These are phyloP conservation scores for Holothuria scabra DNA, from an alignment of 53 echinoderm and acorn worm species.

Conservation along the genomic window DNA sequence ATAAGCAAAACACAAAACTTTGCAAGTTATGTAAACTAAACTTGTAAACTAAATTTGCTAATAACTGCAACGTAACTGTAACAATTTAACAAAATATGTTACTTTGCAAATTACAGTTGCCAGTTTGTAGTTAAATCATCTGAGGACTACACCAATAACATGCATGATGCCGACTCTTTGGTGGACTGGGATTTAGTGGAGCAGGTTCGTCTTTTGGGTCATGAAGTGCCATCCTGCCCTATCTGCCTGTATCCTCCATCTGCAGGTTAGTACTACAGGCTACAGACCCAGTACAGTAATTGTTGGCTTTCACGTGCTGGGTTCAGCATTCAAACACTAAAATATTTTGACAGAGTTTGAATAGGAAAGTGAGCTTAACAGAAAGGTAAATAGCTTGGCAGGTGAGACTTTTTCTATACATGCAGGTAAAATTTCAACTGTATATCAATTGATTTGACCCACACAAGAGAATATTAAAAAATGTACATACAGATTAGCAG, in stretches of 20 bases:
- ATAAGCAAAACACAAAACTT: background rate
- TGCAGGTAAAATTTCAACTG: too few relatives aligned
- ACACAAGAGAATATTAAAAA: too few relatives aligned
- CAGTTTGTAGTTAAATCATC: conserved; percentile 93
- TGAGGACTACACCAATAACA: conserved; percentile 76
- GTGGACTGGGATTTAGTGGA: conserved; percentile 98
- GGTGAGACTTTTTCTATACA: too few relatives aligned
- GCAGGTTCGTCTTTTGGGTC: conserved; percentile 88
- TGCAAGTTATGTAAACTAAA: background rate
- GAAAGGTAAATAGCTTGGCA: too few relatives aligned
- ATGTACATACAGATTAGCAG: too few relatives aligned
- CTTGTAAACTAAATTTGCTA: background rate
- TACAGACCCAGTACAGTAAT: too few relatives aligned
- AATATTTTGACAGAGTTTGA: too few relatives aligned
- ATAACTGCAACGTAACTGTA: background rate
- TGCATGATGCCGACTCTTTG: conserved; percentile 75
- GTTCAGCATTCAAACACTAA: too few relatives aligned
- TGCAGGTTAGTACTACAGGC: conserved; percentile 63
- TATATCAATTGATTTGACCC: too few relatives aligned
- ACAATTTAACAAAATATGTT: background rate
- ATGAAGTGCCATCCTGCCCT: conserved; percentile 92
- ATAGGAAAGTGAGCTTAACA: too few relatives aligned
- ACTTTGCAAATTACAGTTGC: conserved; percentile 60
- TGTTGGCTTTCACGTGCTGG: too few relatives aligned
- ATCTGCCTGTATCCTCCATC: conserved; percentile 94